phyloP scores from a whole-genome alignment of 2,888 invertebrate genomes.

The Drosophila subquinaria region DNA sequence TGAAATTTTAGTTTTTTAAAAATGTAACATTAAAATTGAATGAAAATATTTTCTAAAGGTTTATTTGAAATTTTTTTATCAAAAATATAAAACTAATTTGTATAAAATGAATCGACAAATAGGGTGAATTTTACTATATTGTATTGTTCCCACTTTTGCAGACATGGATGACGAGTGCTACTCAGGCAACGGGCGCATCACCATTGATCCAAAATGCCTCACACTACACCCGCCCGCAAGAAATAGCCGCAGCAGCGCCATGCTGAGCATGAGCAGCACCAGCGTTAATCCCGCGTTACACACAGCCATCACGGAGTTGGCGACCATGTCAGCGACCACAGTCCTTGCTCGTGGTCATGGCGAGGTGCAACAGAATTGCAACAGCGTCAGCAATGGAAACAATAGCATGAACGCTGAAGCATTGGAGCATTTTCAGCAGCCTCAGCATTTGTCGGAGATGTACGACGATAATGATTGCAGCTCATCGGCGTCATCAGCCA shows the following conservation, averaged over 20 bases:
- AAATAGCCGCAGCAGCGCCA: conserved; percentile 54
- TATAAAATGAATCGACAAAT: no score
- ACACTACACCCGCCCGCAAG: conserved; percentile 68
- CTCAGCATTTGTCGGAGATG: conserved; percentile 75
- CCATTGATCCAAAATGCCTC: conserved; percentile 81
- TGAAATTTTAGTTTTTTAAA: no score
- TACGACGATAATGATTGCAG: conserved; percentile 73
- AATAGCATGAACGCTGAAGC: conserved; percentile 34
- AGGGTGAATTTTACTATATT: no score
- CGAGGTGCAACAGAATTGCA: conserved; percentile 35
- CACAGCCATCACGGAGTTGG: conserved; percentile 58
- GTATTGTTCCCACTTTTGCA: conserved; percentile 81
- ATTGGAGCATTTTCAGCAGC: conserved; percentile 79
- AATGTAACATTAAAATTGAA: no score
- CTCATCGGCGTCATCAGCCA: conserved; percentile 70
- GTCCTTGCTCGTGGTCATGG: conserved; percentile 22
- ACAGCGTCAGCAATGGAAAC: conserved; percentile 36
- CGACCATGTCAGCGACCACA: conserved; percentile 39
- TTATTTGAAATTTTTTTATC: no score
- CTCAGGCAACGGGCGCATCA: conserved; percentile 87
- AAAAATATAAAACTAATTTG: no score
- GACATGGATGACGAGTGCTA: conserved; percentile 97
- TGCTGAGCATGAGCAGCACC: conserved; percentile 60
- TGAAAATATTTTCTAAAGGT: no score
- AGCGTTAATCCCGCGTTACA: conserved; percentile 62